Evolutionary conservation across 2,797 vertebrate species (phyloP), one percentile per base, ranked within the genome.

Genomic region (Meda fulgida): DNA sequence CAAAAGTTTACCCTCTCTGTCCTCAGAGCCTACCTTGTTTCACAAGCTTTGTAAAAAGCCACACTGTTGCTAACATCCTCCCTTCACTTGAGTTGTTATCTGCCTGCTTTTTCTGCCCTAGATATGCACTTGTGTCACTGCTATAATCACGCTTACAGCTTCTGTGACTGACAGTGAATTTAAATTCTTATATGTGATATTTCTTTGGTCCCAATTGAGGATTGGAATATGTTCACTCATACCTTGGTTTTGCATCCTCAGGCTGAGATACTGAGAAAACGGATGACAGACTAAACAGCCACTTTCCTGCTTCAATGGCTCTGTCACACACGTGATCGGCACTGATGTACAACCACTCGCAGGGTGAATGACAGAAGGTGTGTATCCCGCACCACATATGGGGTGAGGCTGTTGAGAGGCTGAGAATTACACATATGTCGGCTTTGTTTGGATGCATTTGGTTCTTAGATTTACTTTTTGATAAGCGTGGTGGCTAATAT

Each of bases 321-420:
- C 70, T 21, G 67, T 82, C 73, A 83, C 73, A 36, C 67, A 67
- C 81, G 48, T 38, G 55, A 80, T 67, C 82, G 14, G 60, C 81
- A 31, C 63, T 89, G 89, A 88, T 86, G 87, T 83, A 88, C 84
- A 78, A 67, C 76, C 58, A 43, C 80, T 88, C 83, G 60, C 60
- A 73, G 84, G 83, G 55, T 67, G 55, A 81, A 84, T 83, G 70
- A 58, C 70, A 76, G 83, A 73, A 60, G 36, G 40, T 69, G 71
- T 7, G 70, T n/a, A 38, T 48, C 23, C 63, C 11, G 19, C 55
- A 72, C 40, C 43, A 83, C 75, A 73, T 23, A 83, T 38, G 38
- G 53, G 36, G 58, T 29, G 63, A 65, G 63, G 7, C 7, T 65
- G 29, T 19, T 4, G 29, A 65, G 63, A 65, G 29, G 29, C 7